A percentile compares a stretch with the other conserved stretches of the same genome.
These are phyloP conservation scores for Drosophila imparisetae DNA, from an alignment of 2,888 invertebrate species.

Conservation along the genomic window DNA sequence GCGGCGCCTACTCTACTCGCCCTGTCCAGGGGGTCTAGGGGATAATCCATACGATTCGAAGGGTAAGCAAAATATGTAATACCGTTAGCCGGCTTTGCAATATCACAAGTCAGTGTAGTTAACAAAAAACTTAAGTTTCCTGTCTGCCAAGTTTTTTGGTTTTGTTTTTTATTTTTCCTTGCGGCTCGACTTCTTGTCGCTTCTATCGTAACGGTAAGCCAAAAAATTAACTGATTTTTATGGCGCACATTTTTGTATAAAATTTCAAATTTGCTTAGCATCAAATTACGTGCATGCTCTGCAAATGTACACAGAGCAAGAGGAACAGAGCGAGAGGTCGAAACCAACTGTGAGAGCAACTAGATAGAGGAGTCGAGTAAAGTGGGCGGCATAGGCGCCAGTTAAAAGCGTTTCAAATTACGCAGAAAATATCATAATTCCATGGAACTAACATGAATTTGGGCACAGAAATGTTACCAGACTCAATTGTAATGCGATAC, in stretches of 20 bases:
- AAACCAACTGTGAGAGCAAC: constrained; percentile 34
- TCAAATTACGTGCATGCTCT: constrained; percentile 75
- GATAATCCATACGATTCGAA: constrained; percentile 74
- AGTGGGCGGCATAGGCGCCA: constrained; percentile 71
- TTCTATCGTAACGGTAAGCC: constrained; percentile 45
- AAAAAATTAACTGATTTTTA: constrained; percentile 55
- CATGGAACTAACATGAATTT: constrained; percentile 74
- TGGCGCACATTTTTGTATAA: constrained; percentile 72
- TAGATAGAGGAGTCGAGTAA: constrained; percentile 18
- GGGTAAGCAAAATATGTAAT: constrained; percentile 78
- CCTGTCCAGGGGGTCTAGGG: constrained; percentile 15
- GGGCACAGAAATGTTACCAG: constrained; percentile 56
- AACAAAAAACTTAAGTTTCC: constrained; percentile 79
- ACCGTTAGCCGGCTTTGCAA: constrained; percentile 64
- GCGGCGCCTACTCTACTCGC: constrained; percentile 52
- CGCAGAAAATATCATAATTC: constrained; percentile 79
- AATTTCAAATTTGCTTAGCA: constrained; percentile 76
- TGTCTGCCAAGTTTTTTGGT: constrained; percentile 73
- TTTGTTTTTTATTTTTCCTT: constrained; percentile 13
- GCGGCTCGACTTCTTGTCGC: constrained; percentile 37
- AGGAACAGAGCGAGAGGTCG: neutral
- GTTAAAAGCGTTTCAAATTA: constrained; percentile 77
- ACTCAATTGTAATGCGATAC: constrained; percentile 69
- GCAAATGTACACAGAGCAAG: constrained; percentile 19
- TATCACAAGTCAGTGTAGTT: constrained; percentile 70